These are phyloP conservation scores for Neotragus pygmaeus DNA, from an alignment of 2,113 vertebrate genomes.

Conservation along the genomic window DNA sequence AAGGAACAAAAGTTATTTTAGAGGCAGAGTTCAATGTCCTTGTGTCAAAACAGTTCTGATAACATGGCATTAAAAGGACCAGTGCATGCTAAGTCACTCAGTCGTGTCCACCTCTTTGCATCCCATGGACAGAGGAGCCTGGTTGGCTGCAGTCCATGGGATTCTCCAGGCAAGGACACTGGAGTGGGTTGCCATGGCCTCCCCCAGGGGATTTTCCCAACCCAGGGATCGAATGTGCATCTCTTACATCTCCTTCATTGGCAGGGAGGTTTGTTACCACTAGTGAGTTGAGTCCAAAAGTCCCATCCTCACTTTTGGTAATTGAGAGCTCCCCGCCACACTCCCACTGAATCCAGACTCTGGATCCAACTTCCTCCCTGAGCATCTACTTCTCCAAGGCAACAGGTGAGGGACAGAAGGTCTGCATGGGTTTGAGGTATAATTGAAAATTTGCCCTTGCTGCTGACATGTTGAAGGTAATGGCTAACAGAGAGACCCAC, in stretches of 20 bases:
- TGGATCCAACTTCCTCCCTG: not conserved
- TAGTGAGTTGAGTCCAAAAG: not conserved
- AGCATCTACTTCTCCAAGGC: not conserved
- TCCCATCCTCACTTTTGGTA: not conserved
- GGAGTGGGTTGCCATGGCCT: not conserved
- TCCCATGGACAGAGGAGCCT: not conserved
- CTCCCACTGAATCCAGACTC: not conserved
- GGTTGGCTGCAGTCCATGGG: not conserved
- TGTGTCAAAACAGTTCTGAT: not conserved
- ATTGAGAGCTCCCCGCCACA: fast-evolving
- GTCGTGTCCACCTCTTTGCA: not conserved
- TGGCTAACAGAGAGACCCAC: not conserved
- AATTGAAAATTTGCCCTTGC: not conserved
- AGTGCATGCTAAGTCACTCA: not conserved
- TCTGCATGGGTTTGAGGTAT: not conserved
- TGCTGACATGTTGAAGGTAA: not conserved
- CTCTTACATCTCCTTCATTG: not conserved
- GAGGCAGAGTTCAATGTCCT: not conserved
- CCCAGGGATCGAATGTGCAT: not conserved
- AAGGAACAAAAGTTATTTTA: not conserved
- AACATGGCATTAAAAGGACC: not conserved
- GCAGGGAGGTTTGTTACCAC: not conserved
- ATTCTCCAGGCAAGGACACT: not conserved
- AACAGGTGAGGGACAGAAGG: not conserved
- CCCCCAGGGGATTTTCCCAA: not conserved